Evolutionary conservation across 2,888 invertebrate species (phyloP).

Genomic region (Malthinus seriepunctatus): DNA sequence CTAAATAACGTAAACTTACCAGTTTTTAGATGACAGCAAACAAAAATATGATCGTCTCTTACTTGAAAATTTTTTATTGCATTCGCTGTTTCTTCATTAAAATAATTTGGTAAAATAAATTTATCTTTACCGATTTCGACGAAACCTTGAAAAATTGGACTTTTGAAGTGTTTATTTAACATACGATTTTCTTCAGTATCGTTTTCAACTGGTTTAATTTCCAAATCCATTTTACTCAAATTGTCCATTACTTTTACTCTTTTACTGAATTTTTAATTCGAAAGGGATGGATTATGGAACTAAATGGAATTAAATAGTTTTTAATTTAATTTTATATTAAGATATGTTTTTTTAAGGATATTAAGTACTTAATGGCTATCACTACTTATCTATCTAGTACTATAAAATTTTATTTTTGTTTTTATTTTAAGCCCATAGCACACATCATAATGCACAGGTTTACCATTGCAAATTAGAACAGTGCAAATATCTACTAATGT

Average conservation of each 20-base stretch:
- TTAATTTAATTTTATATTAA: no score
- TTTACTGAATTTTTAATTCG: no score
- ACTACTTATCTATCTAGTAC: no score
- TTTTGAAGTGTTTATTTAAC: not conserved
- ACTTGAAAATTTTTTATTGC: slow-evolving; percentile 55
- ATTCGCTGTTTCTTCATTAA: slow-evolving; percentile 34
- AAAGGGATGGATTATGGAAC: no score
- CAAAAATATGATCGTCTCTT: slow-evolving; percentile 58
- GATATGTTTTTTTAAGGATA: no score
- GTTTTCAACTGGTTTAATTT: not conserved
- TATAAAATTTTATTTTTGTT: no score
- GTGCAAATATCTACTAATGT: no score
- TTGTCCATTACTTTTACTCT: not conserved
- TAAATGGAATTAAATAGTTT: no score
- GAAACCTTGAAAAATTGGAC: not conserved
- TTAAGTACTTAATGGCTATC: no score
- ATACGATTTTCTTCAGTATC: not conserved
- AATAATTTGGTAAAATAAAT: not conserved
- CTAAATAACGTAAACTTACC: slow-evolving; percentile 51
- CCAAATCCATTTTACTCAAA: not conserved
- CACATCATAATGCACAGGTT: no score
- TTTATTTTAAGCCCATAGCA: no score
- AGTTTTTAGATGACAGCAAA: slow-evolving; percentile 61
- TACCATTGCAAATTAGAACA: no score
- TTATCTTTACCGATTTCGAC: not conserved